Conservation (phyloP, 2,113 vertebrate species). For the Xiphophorus couchianus region DNA sequence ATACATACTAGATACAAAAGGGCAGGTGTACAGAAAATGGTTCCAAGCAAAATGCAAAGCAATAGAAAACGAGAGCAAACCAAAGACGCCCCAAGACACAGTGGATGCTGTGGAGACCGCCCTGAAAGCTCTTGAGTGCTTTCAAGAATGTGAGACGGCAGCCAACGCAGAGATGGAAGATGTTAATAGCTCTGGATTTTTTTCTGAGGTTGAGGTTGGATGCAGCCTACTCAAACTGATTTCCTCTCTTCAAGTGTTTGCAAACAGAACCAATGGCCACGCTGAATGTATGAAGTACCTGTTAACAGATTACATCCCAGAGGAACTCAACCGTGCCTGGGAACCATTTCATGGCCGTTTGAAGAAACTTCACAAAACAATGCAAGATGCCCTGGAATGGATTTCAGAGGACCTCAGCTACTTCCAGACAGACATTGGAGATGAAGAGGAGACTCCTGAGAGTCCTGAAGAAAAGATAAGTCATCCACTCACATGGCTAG, state of each 20-base stretch:
- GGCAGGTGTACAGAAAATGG: slow-evolving; percentile 84
- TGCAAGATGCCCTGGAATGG: slow-evolving; percentile 82
- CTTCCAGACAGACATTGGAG: slow-evolving; percentile 82
- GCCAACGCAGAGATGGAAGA: slow-evolving; percentile 72
- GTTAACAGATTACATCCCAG: slow-evolving; percentile 79
- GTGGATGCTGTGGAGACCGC: slow-evolving; percentile 74
- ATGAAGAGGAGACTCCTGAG: slow-evolving; percentile 54
- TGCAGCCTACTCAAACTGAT: slow-evolving; percentile 79
- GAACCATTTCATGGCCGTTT: slow-evolving; percentile 72
- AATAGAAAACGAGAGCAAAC: slow-evolving; percentile 42
- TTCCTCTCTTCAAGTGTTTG: slow-evolving; percentile 74
- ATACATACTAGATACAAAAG: slow-evolving; percentile 86
- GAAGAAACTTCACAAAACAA: slow-evolving; percentile 73
- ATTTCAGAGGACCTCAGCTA: slow-evolving; percentile 86
- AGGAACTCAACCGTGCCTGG: slow-evolving; percentile 74
- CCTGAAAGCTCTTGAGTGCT: slow-evolving; percentile 82
- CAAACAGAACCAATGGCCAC: slow-evolving; percentile 41
- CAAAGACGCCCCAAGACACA: slow-evolving; percentile 49
- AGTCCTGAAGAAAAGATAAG: slow-evolving; percentile 61
- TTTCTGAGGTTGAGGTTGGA: slow-evolving; percentile 82
- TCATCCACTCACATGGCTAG: slow-evolving; percentile 79
- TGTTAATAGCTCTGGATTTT: slow-evolving; percentile 78
- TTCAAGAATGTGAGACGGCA: slow-evolving; percentile 77
- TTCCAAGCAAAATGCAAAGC: slow-evolving; percentile 75
- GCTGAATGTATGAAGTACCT: slow-evolving; percentile 79